A percentile compares a stretch with the other conserved stretches of the same genome.
Evolutionary conservation across 1,140 invertebrate species (phyloP).

Genomic region (Brachionus rotundiformis): DNA sequence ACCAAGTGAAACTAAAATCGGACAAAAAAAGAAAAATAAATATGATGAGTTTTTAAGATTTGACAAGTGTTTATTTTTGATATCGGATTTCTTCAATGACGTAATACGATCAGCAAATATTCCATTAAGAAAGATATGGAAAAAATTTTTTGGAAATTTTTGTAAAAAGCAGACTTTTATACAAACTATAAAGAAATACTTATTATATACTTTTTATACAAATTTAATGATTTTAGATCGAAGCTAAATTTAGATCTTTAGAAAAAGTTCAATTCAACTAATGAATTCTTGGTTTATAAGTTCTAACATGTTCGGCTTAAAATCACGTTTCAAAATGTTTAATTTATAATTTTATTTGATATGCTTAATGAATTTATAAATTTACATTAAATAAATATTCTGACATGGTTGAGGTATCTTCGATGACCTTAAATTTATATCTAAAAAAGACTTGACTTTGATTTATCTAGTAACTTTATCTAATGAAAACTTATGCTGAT

Average conservation of each 20-base stretch:
- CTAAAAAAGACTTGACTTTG: neutral
- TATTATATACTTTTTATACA: too few species aligned
- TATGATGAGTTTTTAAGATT: neutral
- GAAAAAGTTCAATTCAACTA: neutral
- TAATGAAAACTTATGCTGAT: neutral
- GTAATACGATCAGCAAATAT: neutral
- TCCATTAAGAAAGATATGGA: neutral
- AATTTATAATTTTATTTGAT: neutral
- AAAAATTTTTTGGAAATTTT: too few species aligned
- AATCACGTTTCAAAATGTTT: neutral
- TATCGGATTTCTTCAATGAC: neutral
- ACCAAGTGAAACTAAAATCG: neutral
- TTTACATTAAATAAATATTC: neutral
- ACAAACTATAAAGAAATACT: too few species aligned
- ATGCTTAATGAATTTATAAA: neutral
- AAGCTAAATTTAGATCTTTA: too few species aligned
- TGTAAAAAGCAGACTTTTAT: too few species aligned
- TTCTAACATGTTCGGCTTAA: neutral
- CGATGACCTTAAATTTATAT: neutral
- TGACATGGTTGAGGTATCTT: neutral
- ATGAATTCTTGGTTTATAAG: neutral
- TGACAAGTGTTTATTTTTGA: neutral
- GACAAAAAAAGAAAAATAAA: slow-evolving; percentile 9
- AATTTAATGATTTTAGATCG: too few species aligned
- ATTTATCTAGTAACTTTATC: neutral